These are phyloP conservation scores for Jordanella pulchra DNA, from an alignment of 2,797 vertebrate species.

Conservation along the genomic window DNA sequence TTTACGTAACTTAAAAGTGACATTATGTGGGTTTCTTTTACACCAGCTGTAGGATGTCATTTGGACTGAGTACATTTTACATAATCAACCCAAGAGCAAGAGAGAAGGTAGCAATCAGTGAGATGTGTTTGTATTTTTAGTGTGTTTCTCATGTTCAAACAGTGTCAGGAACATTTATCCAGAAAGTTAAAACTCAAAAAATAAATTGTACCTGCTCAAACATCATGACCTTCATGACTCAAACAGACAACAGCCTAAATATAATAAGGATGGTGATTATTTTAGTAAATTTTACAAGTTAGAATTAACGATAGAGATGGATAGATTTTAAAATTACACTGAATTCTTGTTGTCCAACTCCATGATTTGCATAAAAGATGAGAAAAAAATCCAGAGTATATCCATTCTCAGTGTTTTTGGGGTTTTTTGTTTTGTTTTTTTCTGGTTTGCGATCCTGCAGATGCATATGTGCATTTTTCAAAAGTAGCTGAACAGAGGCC, in stretches of 20 bases:
- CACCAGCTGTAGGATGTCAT: neutral
- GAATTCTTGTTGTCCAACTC: slow-evolving; percentile 1
- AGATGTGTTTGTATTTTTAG: slow-evolving; percentile 16
- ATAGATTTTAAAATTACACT: slow-evolving; percentile 3
- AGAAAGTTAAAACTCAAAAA: slow-evolving; percentile 18
- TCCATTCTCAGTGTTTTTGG: neutral
- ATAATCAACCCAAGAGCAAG: slow-evolving; percentile 2
- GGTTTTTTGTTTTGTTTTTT: neutral
- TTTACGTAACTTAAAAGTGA: neutral
- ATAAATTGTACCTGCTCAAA: slow-evolving; percentile 21
- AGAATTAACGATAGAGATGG: neutral
- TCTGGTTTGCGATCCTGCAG: slow-evolving; percentile 1
- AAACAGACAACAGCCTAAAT: slow-evolving; percentile 4
- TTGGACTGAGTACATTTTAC: slow-evolving; percentile 3
- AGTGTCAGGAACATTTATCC: slow-evolving; percentile 5
- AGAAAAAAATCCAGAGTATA: neutral
- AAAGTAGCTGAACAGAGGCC: neutral
- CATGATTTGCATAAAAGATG: neutral
- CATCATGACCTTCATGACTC: neutral
- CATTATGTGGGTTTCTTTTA: neutral
- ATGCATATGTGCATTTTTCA: neutral
- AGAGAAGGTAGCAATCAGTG: slow-evolving; percentile 1
- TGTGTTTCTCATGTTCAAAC: slow-evolving; percentile 13
- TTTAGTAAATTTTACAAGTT: neutral
- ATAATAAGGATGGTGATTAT: slow-evolving; percentile 3